Evolutionary conservation across 2,888 invertebrate genomes (phyloP).

Genomic region (Drosophila leonis): DNA sequence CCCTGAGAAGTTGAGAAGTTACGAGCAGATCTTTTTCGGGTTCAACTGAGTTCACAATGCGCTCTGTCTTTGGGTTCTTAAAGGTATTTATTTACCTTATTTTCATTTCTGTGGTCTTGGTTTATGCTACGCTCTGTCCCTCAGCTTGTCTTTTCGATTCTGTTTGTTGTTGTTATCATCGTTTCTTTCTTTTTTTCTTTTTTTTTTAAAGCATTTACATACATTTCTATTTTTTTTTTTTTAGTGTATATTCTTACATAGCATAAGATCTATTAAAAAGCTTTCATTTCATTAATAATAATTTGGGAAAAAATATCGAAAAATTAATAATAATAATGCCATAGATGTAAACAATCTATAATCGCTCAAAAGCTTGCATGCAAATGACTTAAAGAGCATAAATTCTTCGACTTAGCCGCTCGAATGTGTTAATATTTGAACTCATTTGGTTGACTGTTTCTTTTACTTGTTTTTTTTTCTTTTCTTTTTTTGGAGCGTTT

Average conservation of each 20-base stretch:
- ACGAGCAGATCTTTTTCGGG: slow-evolving; percentile 46
- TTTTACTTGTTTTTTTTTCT: slow-evolving; percentile 32
- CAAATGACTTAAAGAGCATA: slow-evolving; percentile 19
- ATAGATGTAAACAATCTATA: background rate
- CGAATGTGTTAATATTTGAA: slow-evolving; percentile 27
- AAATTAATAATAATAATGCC: background rate
- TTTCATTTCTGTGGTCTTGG: slow-evolving; percentile 27
- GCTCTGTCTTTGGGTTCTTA: slow-evolving; percentile 37
- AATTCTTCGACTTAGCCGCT: background rate
- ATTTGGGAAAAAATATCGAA: background rate
- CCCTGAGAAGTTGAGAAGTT: slow-evolving; percentile 32
- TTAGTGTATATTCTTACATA: slow-evolving; percentile 2
- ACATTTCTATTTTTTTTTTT: slow-evolving; percentile 15
- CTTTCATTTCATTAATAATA: background rate
- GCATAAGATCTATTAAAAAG: background rate
- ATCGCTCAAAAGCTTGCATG: background rate
- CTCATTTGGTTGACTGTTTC: slow-evolving; percentile 36
- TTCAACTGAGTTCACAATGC: slow-evolving; percentile 72
- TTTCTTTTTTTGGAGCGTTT: slow-evolving; percentile 29
- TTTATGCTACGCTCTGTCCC: slow-evolving; percentile 16
- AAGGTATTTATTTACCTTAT: slow-evolving; percentile 58
- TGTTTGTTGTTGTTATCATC: slow-evolving; percentile 68
- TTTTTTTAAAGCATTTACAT: slow-evolving; percentile 35
- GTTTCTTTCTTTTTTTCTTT: slow-evolving; percentile 4
- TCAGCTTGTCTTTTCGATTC: slow-evolving; percentile 45